Percentiles rank a stretch among this genome's conserved stretches.
phyloP scores from a whole-genome alignment of 2,888 invertebrate genomes.

The Phorcus lineatus region DNA sequence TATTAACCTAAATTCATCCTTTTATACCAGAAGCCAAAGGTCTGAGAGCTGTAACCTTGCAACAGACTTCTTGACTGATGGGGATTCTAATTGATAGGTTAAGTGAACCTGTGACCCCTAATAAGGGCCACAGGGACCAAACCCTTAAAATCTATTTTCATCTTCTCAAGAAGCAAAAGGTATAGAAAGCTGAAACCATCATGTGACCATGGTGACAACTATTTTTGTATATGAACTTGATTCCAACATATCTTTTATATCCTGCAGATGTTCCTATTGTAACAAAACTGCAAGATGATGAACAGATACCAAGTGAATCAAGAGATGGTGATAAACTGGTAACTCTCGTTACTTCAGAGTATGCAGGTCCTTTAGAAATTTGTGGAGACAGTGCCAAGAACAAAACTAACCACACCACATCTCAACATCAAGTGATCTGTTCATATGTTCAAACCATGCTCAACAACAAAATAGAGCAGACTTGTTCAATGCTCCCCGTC shows the following conservation, averaged over 20 bases:
- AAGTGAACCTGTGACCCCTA: no score
- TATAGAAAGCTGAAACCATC: no score
- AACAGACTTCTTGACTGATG: no score
- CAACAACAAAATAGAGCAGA: background rate
- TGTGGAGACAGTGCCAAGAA: background rate
- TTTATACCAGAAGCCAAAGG: no score
- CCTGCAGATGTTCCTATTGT: slow-evolving; percentile 53
- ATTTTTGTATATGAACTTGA: background rate
- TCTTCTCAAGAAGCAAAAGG: no score
- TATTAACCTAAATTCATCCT: no score
- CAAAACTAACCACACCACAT: background rate
- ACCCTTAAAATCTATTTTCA: no score
- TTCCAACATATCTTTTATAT: background rate
- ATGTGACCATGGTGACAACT: no score
- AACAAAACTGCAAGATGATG: slow-evolving; percentile 63
- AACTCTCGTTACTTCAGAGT: background rate
- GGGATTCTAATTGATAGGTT: no score
- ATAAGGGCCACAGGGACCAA: no score
- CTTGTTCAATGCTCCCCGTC: background rate
- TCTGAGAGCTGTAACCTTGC: no score
- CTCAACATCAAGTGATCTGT: slow-evolving; percentile 16
- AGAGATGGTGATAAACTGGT: background rate
- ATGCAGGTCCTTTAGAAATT: background rate
- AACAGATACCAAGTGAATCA: slow-evolving; percentile 56
- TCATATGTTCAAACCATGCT: slow-evolving; percentile 34